phyloP scores from a whole-genome alignment of 2,113 vertebrate species.

The Ptilonorhynchus violaceus region DNA sequence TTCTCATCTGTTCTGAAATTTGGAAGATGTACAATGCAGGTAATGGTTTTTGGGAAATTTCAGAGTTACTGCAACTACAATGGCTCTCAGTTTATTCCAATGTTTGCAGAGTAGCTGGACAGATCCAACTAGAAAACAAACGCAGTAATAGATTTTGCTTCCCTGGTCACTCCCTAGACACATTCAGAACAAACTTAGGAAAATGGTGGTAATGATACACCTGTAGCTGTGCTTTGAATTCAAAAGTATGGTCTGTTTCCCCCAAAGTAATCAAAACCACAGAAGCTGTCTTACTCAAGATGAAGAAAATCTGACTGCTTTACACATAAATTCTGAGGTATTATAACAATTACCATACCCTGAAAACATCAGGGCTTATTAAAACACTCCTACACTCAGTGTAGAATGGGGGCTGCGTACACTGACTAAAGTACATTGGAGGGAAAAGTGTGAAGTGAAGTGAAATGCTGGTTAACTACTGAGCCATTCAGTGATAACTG shows the following conservation, averaged over 20 bases:
- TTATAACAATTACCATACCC: not conserved
- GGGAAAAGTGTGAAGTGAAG: not conserved
- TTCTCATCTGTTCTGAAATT: not conserved
- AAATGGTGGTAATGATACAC: not conserved
- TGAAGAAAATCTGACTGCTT: not conserved
- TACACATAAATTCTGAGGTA: not conserved
- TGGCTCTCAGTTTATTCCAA: not conserved
- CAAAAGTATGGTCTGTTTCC: not conserved
- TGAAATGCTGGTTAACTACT: not conserved
- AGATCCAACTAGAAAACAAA: not conserved
- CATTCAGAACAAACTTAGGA: not conserved
- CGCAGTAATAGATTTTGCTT: not conserved
- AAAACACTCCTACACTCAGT: not conserved
- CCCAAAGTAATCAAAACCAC: not conserved
- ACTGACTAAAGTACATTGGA: rapidly evolving
- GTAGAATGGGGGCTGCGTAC: not conserved
- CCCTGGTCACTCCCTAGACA: not conserved
- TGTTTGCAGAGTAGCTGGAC: not conserved
- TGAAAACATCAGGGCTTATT: not conserved
- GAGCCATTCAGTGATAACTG: rapidly evolving
- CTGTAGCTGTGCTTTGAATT: not conserved
- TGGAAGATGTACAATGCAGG: not conserved
- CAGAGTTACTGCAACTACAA: not conserved
- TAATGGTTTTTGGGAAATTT: not conserved
- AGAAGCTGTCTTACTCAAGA: not conserved